A percentile compares a stretch with the other conserved stretches of the same genome.
These are phyloP conservation scores for Lasioglossum calceatum DNA, from an alignment of 2,888 invertebrate species.

Conservation along the genomic window DNA sequence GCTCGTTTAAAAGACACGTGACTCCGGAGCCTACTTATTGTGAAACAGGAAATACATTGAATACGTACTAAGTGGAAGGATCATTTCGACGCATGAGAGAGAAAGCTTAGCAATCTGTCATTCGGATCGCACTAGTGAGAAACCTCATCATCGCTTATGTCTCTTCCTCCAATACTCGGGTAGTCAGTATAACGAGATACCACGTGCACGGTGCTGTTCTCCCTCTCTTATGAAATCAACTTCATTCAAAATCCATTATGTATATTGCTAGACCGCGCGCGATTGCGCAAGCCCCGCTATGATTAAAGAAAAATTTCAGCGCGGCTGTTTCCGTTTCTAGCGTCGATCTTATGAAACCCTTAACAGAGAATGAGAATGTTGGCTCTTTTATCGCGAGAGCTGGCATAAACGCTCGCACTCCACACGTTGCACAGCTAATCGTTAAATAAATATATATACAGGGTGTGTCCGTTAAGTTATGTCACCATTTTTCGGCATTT, in stretches of 20 bases:
- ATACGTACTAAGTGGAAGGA: conserved; percentile 62
- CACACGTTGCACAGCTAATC: neutral
- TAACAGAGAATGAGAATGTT: neutral
- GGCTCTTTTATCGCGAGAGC: neutral
- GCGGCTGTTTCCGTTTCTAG: neutral
- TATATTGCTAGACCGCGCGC: neutral
- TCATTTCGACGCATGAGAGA: conserved; percentile 49
- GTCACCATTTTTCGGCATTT: too few species aligned
- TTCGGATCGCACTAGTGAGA: conserved; percentile 43
- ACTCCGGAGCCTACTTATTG: conserved; percentile 21
- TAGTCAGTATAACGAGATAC: conserved; percentile 42
- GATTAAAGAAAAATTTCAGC: neutral
- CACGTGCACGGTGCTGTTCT: conserved; percentile 37
- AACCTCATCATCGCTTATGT: conserved; percentile 53
- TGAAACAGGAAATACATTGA: conserved; percentile 47
- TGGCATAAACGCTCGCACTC: neutral
- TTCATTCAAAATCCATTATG: conserved; percentile 34
- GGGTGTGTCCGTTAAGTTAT: too few species aligned
- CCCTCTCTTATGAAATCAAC: neutral
- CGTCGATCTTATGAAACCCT: neutral
- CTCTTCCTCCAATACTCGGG: conserved; percentile 54
- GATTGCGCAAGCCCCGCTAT: neutral
- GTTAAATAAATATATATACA: conserved; percentile 5
- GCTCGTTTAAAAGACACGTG: conserved; percentile 55
- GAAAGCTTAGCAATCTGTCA: conserved; percentile 50